Evolutionary conservation across 2,113 vertebrate species (phyloP), one percentile per base, ranked within the genome.

Genomic region (Penelope pileata): DNA sequence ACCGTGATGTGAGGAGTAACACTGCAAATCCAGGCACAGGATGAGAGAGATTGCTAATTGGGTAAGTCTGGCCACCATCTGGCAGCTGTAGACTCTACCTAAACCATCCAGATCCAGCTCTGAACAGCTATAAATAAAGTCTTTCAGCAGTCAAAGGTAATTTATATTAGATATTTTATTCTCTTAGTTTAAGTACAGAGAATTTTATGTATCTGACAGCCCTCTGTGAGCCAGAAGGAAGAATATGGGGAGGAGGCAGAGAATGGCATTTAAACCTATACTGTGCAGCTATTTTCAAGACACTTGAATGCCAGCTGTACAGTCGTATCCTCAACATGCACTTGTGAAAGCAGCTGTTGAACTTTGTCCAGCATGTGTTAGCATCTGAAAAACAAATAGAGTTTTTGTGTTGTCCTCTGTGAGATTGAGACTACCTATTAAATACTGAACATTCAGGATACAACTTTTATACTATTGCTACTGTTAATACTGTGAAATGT

Each of bases 21-120:
- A 15, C 29, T 80, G 51, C 87, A 94, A 87, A 80, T 7, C 23
- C 87, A 94, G 96, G 91, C 94, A 96, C 79, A 88, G 93, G 96
- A 96, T 96, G 75, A 96, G 95, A 97, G 90, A 56, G 82, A 88
- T 69, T 72, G 68, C 72, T 96, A 97, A 96, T 96, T 95, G 91
- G 72, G 68, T 78, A 86, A 83, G 38, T 88, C 95, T 97, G 96
- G 87, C 24, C 75, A 72, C 93, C 94, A 96, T 96, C 95, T 97
- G 96, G 93, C 85, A 86, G 34, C n/a, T n/a, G 3, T 70, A 93
- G 91, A 36, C 76, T 86, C 79, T 90, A 95, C 91, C 94, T 96
- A 93, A 80, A 88, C 68, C 93, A 90, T 96, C 87, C 96, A 95
- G 90, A 97, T 93, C 87, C 91, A 83, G 63, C 59, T 83, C 87